Evolutionary conservation across 1,140 invertebrate genomes (phyloP).

Genomic region (Solen grandis): DNA sequence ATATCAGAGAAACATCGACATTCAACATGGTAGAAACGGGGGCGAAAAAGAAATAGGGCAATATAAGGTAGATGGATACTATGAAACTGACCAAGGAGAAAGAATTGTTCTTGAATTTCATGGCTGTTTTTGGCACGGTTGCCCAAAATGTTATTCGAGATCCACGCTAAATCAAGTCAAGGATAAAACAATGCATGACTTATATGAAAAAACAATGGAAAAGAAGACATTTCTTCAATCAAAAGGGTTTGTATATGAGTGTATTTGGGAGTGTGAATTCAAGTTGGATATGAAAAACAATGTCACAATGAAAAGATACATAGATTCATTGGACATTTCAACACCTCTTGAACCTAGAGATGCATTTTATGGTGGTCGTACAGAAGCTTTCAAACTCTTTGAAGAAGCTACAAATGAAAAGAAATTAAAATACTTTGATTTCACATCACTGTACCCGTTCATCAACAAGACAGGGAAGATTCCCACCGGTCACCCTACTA

Average conservation of each 20-base stretch:
- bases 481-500: constrained; percentile 30
- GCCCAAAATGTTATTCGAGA: constrained; percentile 52
- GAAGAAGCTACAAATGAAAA: constrained; percentile 6
- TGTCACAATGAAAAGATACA: background rate
- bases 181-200: background rate
- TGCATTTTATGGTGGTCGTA: constrained; percentile 27
- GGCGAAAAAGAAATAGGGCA: background rate
- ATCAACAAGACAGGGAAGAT: constrained; percentile 42
- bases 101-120: background rate
- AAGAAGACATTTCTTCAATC: background rate
- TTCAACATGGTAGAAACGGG: background rate
- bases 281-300: background rate
- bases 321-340: background rate
- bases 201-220: constrained; percentile 8
- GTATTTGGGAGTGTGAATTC: constrained; percentile 25
- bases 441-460: constrained; percentile 52
- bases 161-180: background rate
- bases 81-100: background rate
- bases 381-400: constrained; percentile 27
- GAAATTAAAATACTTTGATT: constrained; percentile 53
- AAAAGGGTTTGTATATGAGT: background rate
- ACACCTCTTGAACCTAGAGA: background rate
- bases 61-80: constrained; percentile 50
- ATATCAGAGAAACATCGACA: background rate
- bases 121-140: constrained; percentile 65